A percentile compares a stretch with the other conserved stretches of the same genome.
phyloP scores from a whole-genome alignment of 2,888 invertebrate species.

The Monoplex corrugatus region DNA sequence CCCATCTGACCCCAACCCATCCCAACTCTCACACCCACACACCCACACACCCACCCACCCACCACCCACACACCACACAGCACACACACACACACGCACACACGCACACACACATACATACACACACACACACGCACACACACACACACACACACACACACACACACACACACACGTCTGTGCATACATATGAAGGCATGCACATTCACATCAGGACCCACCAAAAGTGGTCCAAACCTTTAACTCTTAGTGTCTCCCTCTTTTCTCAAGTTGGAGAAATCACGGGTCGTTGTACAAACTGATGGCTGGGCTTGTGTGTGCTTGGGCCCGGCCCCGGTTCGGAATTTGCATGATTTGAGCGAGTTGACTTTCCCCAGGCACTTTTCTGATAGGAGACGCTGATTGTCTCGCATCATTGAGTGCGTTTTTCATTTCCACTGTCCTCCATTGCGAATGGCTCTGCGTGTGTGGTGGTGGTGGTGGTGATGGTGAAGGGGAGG shows the following conservation, averaged over 20 bases:
- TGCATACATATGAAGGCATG: neutral
- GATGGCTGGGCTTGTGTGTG: too few species aligned
- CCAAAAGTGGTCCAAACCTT: too few species aligned
- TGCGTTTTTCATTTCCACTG: constrained; percentile 9
- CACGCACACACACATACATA: neutral
- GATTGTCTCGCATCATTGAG: constrained; percentile 35
- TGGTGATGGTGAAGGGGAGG: too few species aligned
- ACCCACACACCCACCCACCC: neutral
- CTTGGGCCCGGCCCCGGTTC: too few species aligned
- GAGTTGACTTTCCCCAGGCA: constrained; percentile 7
- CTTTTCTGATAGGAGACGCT: constrained; percentile 5
- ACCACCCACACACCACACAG: neutral
- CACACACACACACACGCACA: too few species aligned
- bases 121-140: constrained; percentile 8
- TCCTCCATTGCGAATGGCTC: neutral
- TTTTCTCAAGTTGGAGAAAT: neutral
- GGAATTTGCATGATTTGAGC: constrained; percentile 2
- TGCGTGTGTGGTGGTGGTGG: too few species aligned
- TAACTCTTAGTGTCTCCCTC: neutral
- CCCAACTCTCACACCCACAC: too few species aligned
- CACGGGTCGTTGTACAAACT: too few species aligned
- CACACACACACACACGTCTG: neutral
- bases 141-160: neutral
- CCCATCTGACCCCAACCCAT: too few species aligned
- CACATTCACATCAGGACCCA: too few species aligned